A percentile compares a stretch with the other conserved stretches of the same genome.
These are phyloP conservation scores for Formica selysi DNA, from an alignment of 1,140 invertebrate species.

Conservation along the genomic window DNA sequence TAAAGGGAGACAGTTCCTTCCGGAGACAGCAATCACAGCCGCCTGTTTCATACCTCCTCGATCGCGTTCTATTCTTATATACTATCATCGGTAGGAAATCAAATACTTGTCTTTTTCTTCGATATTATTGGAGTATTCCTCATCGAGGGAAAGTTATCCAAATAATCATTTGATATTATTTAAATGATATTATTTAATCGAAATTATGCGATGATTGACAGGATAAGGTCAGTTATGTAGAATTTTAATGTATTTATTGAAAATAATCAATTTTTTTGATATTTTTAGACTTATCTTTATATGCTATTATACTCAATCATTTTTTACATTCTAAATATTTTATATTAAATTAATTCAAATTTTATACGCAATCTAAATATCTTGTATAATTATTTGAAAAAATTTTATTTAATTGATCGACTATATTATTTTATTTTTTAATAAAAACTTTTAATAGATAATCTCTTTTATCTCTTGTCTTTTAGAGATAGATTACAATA, in stretches of 20 bases:
- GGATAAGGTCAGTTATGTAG: neutral
- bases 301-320: neutral
- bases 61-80: constrained; percentile 44
- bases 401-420: neutral
- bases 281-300: neutral
- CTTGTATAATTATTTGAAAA: no score
- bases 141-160: neutral
- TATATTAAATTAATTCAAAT: neutral
- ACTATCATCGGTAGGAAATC: constrained; percentile 34
- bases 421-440: neutral
- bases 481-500: constrained; percentile 37
- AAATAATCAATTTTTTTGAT: neutral
- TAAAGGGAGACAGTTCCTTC: constrained; percentile 79
- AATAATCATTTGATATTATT: constrained; percentile 25
- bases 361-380: no score
- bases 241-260: neutral
- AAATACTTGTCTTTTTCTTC: constrained; percentile 52
- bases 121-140: neutral
- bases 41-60: constrained; percentile 68
- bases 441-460: neutral
- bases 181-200: constrained; percentile 24
- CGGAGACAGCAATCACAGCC: constrained; percentile 75
- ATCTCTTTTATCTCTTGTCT: neutral
- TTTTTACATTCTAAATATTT: neutral
- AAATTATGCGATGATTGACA: neutral